A percentile compares a stretch with the other conserved stretches of the same genome.
Evolutionary conservation across 2,797 vertebrate species (phyloP).

Genomic region (Hybognathus amarus): DNA sequence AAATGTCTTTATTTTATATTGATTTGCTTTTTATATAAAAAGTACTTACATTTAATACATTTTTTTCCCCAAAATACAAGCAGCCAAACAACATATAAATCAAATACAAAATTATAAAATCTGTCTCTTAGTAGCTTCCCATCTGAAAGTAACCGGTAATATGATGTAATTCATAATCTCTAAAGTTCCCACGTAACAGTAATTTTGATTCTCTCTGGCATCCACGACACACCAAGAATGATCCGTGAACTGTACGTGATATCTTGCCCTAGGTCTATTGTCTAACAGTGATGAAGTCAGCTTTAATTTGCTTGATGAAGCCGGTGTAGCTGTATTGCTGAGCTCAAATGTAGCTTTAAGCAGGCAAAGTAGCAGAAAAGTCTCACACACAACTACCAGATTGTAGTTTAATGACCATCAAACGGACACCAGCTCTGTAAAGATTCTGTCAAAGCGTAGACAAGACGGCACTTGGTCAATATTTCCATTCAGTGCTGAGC

Average conservation of each 20-base stretch:
- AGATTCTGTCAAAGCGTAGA: constrained; percentile 25
- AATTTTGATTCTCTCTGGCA: constrained; percentile 62
- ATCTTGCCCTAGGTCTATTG: constrained; percentile 26
- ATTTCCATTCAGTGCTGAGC: constrained; percentile 45
- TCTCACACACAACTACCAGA: constrained; percentile 32
- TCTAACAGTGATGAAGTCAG: constrained; percentile 33
- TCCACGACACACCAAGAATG: constrained; percentile 25
- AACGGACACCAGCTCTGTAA: constrained; percentile 40
- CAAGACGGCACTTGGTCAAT: constrained; percentile 34
- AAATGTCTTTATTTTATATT: constrained; percentile 86
- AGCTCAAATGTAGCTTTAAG: constrained; percentile 21
- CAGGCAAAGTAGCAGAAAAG: constrained; percentile 44
- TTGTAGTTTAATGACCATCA: constrained; percentile 30
- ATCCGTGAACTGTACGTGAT: neutral
- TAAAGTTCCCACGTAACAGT: constrained; percentile 64
- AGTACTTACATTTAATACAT: constrained; percentile 89
- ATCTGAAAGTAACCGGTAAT: constrained; percentile 71
- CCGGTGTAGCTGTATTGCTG: constrained; percentile 27
- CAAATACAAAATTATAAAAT: constrained; percentile 90
- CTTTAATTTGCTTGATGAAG: constrained; percentile 21
- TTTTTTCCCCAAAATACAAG: constrained; percentile 83
- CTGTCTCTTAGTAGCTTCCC: constrained; percentile 76
- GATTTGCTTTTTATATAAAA: constrained; percentile 85
- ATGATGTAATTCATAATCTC: constrained; percentile 72
- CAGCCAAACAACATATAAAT: constrained; percentile 88